Percentiles rank a stretch among this genome's conserved stretches.
These are phyloP conservation scores for Oligia fasciuncula DNA, from an alignment of 2,888 invertebrate genomes.

Conservation along the genomic window DNA sequence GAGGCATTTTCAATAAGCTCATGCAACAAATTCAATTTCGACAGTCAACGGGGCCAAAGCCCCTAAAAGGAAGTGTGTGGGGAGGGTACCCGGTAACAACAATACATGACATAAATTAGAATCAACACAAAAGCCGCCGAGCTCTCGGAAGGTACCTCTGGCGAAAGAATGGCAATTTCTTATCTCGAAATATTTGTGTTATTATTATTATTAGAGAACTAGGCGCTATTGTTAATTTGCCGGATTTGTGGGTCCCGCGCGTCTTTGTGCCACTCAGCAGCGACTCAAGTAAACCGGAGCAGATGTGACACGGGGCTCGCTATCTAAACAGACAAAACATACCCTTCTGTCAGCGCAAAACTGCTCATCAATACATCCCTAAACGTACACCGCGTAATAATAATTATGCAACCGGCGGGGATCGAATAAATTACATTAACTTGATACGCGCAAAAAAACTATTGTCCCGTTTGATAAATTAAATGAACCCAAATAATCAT, in stretches of 20 bases:
- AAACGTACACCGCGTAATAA: conserved; percentile 72
- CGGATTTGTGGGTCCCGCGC: conserved; percentile 76
- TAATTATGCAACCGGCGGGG: conserved; percentile 71
- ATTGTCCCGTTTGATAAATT: conserved; percentile 70
- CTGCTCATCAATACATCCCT: conserved; percentile 77
- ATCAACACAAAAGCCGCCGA: conserved; percentile 87
- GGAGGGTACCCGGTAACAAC: conserved; percentile 85
- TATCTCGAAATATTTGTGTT: conserved; percentile 84
- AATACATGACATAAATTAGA: conserved; percentile 90
- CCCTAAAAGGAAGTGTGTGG: conserved; percentile 87
- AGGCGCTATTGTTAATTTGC: conserved; percentile 84
- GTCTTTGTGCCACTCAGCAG: conserved; percentile 76
- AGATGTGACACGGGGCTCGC: conserved; percentile 82
- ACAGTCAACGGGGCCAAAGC: conserved; percentile 79
- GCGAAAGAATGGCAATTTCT: conserved; percentile 89
- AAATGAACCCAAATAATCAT: conserved; percentile 63
- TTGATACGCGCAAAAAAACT: conserved; percentile 55
- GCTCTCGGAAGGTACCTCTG: conserved; percentile 88
- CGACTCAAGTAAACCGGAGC: conserved; percentile 81
- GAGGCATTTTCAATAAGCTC: conserved; percentile 82
- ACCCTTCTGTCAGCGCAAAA: conserved; percentile 73
- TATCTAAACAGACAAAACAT: conserved; percentile 77
- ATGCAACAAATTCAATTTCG: conserved; percentile 86
- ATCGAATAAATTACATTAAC: conserved; percentile 66
- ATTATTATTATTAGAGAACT: conserved; percentile 86